Evolutionary conservation across 2,113 vertebrate genomes (phyloP).

Genomic region (Phaethon lepturus): DNA sequence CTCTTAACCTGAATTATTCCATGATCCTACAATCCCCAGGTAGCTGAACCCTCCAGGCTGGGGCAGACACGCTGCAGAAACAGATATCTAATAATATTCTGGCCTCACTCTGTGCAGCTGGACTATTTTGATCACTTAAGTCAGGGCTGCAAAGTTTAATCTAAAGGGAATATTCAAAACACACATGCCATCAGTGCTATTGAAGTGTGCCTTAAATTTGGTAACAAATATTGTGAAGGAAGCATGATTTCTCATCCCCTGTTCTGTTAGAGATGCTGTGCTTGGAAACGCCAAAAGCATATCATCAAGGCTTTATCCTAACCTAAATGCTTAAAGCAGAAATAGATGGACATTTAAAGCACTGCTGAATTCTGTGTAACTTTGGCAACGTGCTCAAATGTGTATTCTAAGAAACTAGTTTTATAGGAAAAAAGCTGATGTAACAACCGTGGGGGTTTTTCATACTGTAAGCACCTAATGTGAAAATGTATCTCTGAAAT

Average conservation of each 20-base stretch:
- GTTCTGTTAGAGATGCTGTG: neutral
- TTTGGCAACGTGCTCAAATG: neutral
- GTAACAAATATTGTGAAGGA: neutral
- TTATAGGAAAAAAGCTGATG: neutral
- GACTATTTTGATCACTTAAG: neutral
- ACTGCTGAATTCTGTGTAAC: neutral
- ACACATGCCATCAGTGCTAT: neutral
- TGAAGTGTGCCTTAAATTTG: neutral
- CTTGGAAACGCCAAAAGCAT: neutral
- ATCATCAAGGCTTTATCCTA: neutral
- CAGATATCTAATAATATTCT: rapidly evolving
- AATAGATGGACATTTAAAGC: neutral
- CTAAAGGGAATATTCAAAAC: neutral
- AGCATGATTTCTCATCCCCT: neutral
- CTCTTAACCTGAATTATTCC: neutral
- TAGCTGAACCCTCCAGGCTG: neutral
- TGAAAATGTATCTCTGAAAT: neutral
- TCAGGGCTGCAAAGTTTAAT: neutral
- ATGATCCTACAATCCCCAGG: neutral
- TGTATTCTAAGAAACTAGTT: neutral
- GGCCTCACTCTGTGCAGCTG: neutral
- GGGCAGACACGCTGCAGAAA: neutral
- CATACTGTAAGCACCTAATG: neutral
- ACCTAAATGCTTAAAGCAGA: neutral
- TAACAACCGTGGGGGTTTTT: neutral